Base-by-base conservation (phyloP, 1,140 invertebrate species). In the Pseudomyrmex cubaensis region DNA sequence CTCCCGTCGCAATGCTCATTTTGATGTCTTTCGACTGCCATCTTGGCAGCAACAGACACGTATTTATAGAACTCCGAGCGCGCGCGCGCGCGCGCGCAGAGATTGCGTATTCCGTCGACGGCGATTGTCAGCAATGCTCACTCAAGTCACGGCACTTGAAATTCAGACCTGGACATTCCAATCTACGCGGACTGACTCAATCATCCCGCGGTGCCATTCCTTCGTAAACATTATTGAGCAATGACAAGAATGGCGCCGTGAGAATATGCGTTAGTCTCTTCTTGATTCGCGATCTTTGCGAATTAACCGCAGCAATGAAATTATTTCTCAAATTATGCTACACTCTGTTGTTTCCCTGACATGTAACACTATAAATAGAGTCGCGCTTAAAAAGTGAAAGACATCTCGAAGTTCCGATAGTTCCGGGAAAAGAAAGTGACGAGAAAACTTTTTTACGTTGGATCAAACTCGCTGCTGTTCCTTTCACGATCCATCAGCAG, bases 41-140 rank as follows among this genome's bases (percentile, higher is more conserved):
- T 73, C 66, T 83, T 73, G 85, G 57, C 61, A 64, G 61, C 54
- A 83, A 35, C 35, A 86, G 66, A 74, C 72, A 87, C 67, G 82
- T 87, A 87, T 87, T 87, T 87, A 87, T 87, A 87, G 86, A 83
- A 74, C 56, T 12, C 62, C 74, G 20, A 12, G 12, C 35, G 66
- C 25, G 20, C 61, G 56, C 80, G 12, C 35, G 66, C 25, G 20
- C 61, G 56, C 80, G 64, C 22, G 22, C 25, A 12, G 44, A 56
- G 85, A 87, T 87, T 87, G 73, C 69, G 86, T 87, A 87, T 87
- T 87, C 85, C 80, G 86, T 87, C 82, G 85, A 87, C 86, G 85
- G 22, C 82, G 82, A 87, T 87, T 87, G 86, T 78, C 80, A 64
- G 78, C 85, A 80, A 73, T 78, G 77, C 61, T 54, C 74, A 78